Base-by-base conservation (phyloP, 2,888 invertebrate species). In the Meganola albula region DNA sequence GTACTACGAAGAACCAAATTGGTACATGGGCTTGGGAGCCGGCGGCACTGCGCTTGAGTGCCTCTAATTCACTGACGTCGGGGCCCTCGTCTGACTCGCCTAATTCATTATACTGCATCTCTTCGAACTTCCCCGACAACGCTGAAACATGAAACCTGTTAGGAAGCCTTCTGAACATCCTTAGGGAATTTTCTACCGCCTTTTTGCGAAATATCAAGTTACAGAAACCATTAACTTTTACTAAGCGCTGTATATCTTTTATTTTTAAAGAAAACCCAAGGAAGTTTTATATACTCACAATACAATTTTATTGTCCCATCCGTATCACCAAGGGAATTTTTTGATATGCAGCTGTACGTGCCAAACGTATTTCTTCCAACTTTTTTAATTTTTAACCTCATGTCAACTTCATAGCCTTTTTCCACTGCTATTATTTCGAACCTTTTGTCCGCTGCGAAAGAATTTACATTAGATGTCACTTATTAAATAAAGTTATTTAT, bases 241-340 rank as follows among this genome's bases (percentile, higher is more conserved):
- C 44, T 53, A 53, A 60, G 54, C 50, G 56, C 37, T 54, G 54
- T 50, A 42, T 10, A 14, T 8, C 10, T 10, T 14, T 23, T 20
- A 20, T 20, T 7, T n/a, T n/a, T 3, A 20, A 20, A 20, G 8
- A 3, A 20, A 20, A n/a, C n/a, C n/a, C n/a, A n/a, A n/a, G n/a
- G n/a, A 27, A 27, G 22, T 26, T 22, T 23, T 29, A 20, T n/a
- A 45, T 60, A 89, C 91, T 90, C 78, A 92, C 92, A 88, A 66
- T 91, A 91, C 47, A 92, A 78, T 74, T 90, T 91, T 55, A 92
- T 92, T 53, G 89, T 90, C 38, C 92, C 92, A 62, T 92, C 92
- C 7, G 92, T 92, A 60, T 91, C 91, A 21, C 92, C 92, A 7
- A 92, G 83, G 6, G 91, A 90, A 71, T 92, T 93, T 73, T 92